Base-by-base conservation (phyloP, 2,888 invertebrate genomes). In the Drosophila histrio region DNA sequence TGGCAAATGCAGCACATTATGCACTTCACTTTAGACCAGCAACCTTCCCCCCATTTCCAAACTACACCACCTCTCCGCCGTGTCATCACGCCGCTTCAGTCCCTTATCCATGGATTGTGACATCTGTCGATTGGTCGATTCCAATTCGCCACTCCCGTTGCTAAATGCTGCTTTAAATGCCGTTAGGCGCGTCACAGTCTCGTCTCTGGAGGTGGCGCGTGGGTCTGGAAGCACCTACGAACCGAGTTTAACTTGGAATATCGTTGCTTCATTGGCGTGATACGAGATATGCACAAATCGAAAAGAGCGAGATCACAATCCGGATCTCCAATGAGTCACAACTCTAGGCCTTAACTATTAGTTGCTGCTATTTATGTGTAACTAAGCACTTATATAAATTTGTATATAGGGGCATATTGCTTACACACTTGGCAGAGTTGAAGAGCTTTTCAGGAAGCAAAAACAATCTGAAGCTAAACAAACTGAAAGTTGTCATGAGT, bases 1-100 rank as follows among this genome's bases (percentile, higher is more conserved):
- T 72, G 84, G 72, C 77, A 79, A 79, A 79, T 66, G 78, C 68
- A 65, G 69, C 68, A 58, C 60, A 39, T 52, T 38, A 56, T 53
- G 67, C 80, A 70, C 68, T 81, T 66, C 61, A 79, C 77, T 59
- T 52, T 21, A 44, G 54, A 47, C 44, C 56, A 56, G 36, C 39
- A n/a, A n/a, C n/a, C n/a, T n/a, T n/a, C n/a, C n/a, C n/a, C n/a
- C n/a, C n/a, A n/a, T n/a, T n/a, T n/a, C n/a, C n/a, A n/a, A n/a
- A n/a, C n/a, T n/a, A n/a, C n/a, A n/a, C n/a, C n/a, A n/a, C n/a
- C n/a, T n/a, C n/a, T n/a, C n/a, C n/a, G n/a, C n/a, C n/a, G n/a
- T n/a, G n/a, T n/a, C n/a, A n/a, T n/a, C n/a, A 7, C 13, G 30
- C 28, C 15, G 4, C 9, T 13, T 15, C 17, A 15, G 22, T 19